A percentile compares a stretch with the other conserved stretches of the same genome.
These are phyloP conservation scores for Hofmannophila pseudospretella DNA, from an alignment of 2,888 invertebrate genomes.

Conservation along the genomic window DNA sequence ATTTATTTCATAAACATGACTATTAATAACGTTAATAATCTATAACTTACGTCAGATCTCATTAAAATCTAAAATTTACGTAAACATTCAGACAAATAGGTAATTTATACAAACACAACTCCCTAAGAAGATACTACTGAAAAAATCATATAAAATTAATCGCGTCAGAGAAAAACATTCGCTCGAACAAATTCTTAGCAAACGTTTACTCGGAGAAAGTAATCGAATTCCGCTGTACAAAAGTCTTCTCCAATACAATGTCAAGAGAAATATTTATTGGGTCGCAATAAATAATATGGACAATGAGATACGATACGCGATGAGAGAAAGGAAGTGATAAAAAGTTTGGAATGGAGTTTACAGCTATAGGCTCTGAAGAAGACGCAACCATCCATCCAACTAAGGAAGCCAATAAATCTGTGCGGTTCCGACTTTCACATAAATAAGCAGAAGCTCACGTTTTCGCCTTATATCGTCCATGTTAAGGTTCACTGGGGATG, in stretches of 20 bases:
- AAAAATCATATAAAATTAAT: slow-evolving; percentile 1
- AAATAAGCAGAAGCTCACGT: slow-evolving; percentile 47
- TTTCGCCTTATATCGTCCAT: slow-evolving; percentile 37
- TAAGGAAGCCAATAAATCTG: slow-evolving; percentile 64
- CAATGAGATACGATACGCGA: slow-evolving; percentile 31
- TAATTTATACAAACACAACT: too few relatives aligned
- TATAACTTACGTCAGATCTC: too few relatives aligned
- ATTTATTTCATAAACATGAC: too few relatives aligned
- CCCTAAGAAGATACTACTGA: too few relatives aligned
- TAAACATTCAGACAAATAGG: too few relatives aligned
- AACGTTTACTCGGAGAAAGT: slow-evolving; percentile 28
- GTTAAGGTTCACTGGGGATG: slow-evolving; percentile 41
- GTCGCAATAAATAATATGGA: slow-evolving; percentile 41
- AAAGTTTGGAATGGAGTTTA: slow-evolving; percentile 40
- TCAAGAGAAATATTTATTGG: slow-evolving; percentile 47
- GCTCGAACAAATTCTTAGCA: slow-evolving; percentile 30
- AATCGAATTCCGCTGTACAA: slow-evolving; percentile 38
- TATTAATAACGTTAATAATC: too few relatives aligned
- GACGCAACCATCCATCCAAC: slow-evolving; percentile 47
- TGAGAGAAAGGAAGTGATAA: slow-evolving; percentile 32
- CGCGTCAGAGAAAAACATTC: slow-evolving; percentile 13
- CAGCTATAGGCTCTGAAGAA: slow-evolving; percentile 36
- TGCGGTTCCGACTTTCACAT: slow-evolving; percentile 48
- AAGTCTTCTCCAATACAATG: slow-evolving; percentile 36
- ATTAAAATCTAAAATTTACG: too few relatives aligned